These are phyloP conservation scores for Caradrina clavipalpis DNA, from an alignment of 2,888 invertebrate species.

Conservation along the genomic window DNA sequence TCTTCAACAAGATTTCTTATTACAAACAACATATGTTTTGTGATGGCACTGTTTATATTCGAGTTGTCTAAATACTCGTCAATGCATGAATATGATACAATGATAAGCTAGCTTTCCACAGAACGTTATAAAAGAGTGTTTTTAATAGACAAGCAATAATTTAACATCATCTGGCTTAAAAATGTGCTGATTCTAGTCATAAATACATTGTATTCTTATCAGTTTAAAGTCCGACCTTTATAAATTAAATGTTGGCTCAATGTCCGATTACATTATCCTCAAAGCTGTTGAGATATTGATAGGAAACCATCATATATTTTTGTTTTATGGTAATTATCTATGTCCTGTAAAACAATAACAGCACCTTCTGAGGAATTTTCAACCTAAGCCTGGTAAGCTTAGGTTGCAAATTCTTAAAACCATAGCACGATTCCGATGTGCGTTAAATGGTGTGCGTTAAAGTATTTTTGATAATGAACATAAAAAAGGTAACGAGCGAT, in stretches of 20 bases:
- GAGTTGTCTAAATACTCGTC: slow-evolving; percentile 1
- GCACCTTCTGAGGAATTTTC: too few relatives aligned
- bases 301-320: not conserved
- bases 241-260: not conserved
- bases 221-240: not conserved
- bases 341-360: not conserved
- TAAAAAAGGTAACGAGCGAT: too few relatives aligned
- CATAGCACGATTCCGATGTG: too few relatives aligned
- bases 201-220: not conserved
- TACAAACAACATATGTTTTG: slow-evolving; percentile 8
- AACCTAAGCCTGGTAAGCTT: too few relatives aligned
- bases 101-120: slow-evolving; percentile 55
- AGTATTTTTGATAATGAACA: too few relatives aligned
- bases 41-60: slow-evolving; percentile 14
- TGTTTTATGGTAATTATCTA: not conserved
- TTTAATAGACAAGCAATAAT: slow-evolving; percentile 47
- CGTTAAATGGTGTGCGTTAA: too few relatives aligned
- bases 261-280: slow-evolving; percentile 12
- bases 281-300: not conserved
- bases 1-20: too few relatives aligned
- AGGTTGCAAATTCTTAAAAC: too few relatives aligned
- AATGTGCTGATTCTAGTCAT: not conserved
- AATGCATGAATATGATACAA: slow-evolving; percentile 48
- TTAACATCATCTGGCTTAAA: slow-evolving; percentile 9
- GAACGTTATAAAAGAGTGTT: slow-evolving; percentile 4